Evolutionary conservation across 1,140 invertebrate species (phyloP).

Genomic region (Diploscapter pachys): DNA sequence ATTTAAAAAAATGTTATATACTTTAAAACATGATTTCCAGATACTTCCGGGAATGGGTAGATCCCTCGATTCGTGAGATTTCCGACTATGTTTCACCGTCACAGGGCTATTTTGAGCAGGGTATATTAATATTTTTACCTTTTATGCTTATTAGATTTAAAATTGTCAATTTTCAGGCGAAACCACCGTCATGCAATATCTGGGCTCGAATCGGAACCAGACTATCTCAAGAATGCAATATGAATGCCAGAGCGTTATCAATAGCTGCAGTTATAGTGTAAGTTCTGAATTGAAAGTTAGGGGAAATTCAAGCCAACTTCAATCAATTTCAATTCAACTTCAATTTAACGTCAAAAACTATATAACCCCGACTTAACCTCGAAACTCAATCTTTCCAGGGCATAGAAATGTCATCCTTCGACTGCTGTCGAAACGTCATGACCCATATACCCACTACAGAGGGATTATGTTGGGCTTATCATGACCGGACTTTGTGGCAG

Average conservation of each 20-base stretch:
- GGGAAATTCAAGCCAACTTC: constrained; percentile 1
- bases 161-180: background rate
- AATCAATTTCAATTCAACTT: background rate
- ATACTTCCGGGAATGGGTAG: constrained; percentile 34
- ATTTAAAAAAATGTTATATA: background rate
- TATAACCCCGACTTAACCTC: too few species aligned
- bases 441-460: constrained; percentile 21
- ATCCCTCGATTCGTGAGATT: constrained; percentile 26
- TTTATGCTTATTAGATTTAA: too few species aligned
- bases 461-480: constrained; percentile 35
- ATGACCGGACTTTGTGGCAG: constrained; percentile 33
- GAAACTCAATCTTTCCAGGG: constrained; percentile 7
- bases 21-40: constrained; percentile 13
- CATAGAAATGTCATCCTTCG: constrained; percentile 29
- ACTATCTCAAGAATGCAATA: constrained; percentile 33
- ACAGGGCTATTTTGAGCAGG: constrained; percentile 15
- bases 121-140: too few species aligned
- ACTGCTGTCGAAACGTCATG: constrained; percentile 37
- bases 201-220: constrained; percentile 24
- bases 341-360: too few species aligned
- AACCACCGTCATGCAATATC: constrained; percentile 30
- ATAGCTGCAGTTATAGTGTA: constrained; percentile 30
- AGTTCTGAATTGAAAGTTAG: constrained; percentile 7
- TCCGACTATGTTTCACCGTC: constrained; percentile 21
- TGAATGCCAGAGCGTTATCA: constrained; percentile 35